Evolutionary conservation across 2,113 vertebrate species (phyloP).

Genomic region (Galemys pyrenaicus): DNA sequence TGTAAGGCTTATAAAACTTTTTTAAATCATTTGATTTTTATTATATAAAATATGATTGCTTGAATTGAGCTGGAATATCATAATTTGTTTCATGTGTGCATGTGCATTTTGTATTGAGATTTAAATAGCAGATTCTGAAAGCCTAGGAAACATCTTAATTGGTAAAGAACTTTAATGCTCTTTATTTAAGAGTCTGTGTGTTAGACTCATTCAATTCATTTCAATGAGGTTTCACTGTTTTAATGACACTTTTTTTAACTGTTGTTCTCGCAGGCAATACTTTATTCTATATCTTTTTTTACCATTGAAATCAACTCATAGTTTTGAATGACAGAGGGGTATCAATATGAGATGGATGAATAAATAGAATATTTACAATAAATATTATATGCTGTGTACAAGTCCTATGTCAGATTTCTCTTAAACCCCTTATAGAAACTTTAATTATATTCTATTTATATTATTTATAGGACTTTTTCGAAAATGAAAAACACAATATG

Average conservation of each 20-base stretch:
- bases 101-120: constrained; percentile 10
- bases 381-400: background rate
- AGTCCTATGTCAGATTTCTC: background rate
- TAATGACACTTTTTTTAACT: constrained; percentile 15
- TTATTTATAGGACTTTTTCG: background rate
- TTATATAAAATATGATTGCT: constrained; percentile 1
- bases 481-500: background rate
- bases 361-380: background rate
- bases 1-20: constrained; percentile 8
- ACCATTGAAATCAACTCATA: background rate
- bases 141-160: background rate
- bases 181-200: background rate
- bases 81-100: background rate
- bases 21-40: constrained; percentile 37
- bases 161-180: background rate
- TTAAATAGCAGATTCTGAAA: background rate
- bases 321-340: background rate
- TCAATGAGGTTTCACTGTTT: background rate
- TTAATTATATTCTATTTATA: background rate
- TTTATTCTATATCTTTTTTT: background rate
- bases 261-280: background rate
- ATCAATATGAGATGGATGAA: constrained; percentile 3
- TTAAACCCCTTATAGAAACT: background rate
- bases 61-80: background rate
- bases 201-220: background rate